These are phyloP conservation scores for Drosophila buzzatii DNA, from an alignment of 2,888 invertebrate species.

Conservation along the genomic window DNA sequence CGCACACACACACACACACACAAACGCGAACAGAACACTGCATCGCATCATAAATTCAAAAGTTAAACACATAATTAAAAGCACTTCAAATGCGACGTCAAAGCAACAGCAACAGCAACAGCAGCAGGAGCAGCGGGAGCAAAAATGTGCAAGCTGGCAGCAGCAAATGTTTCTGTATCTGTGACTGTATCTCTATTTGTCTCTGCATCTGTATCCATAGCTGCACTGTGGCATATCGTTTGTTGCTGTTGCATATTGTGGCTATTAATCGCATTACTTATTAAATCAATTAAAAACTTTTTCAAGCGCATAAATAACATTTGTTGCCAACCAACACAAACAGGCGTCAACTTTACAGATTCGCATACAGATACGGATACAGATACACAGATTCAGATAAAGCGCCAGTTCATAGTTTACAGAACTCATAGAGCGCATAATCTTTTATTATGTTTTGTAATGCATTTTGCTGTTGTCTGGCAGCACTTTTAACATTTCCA, in stretches of 20 bases:
- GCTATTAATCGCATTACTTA: slow-evolving; percentile 77
- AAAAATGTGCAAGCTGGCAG: slow-evolving; percentile 6
- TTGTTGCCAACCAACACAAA: slow-evolving; percentile 45
- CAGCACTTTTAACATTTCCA: slow-evolving; percentile 39
- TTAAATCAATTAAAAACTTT: slow-evolving; percentile 79
- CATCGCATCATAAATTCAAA: slow-evolving; percentile 63
- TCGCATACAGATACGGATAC: not conserved
- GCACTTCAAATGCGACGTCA: slow-evolving; percentile 67
- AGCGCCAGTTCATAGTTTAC: slow-evolving; percentile 7
- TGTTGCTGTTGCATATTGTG: slow-evolving; percentile 49
- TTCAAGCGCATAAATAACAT: slow-evolving; percentile 79
- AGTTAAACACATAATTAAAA: slow-evolving; percentile 77
- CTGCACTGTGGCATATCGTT: slow-evolving; percentile 16
- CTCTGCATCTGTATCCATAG: slow-evolving; percentile 23
- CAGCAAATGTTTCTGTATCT: slow-evolving; percentile 16
- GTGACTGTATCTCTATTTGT: slow-evolving; percentile 14
- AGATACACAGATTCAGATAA: not conserved
- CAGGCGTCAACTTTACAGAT: slow-evolving; percentile 3
- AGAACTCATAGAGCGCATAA: slow-evolving; percentile 50
- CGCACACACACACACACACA: slow-evolving; percentile 18
- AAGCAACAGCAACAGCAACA: slow-evolving; percentile 27
- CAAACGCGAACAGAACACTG: not conserved
- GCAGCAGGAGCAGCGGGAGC: slow-evolving; percentile 5
- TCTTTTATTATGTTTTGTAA: slow-evolving; percentile 68
- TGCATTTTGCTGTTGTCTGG: slow-evolving; percentile 62